A percentile compares a stretch with the other conserved stretches of the same genome.
These are phyloP conservation scores for Abscondita cerata DNA, from an alignment of 2,888 invertebrate genomes.

Conservation along the genomic window DNA sequence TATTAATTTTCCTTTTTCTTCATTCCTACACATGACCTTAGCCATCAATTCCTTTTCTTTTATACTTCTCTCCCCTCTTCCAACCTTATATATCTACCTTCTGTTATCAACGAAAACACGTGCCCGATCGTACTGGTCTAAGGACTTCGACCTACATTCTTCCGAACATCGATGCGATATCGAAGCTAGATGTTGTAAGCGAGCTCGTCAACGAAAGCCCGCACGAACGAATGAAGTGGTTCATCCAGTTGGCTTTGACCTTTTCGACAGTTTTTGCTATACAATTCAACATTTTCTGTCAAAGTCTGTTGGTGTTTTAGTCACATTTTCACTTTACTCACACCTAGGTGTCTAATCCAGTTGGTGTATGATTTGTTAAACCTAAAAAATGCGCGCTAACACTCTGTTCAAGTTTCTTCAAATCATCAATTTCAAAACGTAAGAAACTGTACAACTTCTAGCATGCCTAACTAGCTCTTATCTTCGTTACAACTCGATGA, in stretches of 20 bases:
- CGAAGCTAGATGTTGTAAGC: constrained; percentile 75
- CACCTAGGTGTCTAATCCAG: too few species aligned
- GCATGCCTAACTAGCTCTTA: constrained; percentile 52
- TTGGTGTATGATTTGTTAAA: too few species aligned
- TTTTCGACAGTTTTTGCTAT: constrained; percentile 88
- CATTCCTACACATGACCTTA: too few species aligned
- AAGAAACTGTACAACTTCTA: constrained; percentile 48
- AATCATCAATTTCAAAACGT: too few species aligned
- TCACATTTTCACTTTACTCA: too few species aligned
- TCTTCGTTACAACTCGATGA: constrained; percentile 60
- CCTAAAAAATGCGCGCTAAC: too few species aligned
- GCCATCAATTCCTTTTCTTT: too few species aligned
- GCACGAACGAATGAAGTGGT: constrained; percentile 81
- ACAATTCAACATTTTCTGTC: constrained; percentile 38
- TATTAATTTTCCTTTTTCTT: too few species aligned
- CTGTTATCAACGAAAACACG: too few species aligned
- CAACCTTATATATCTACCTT: too few species aligned
- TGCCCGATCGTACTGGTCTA: constrained; percentile 90
- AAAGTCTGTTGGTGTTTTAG: constrained; percentile 86
- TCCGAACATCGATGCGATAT: constrained; percentile 93
- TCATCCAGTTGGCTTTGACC: constrained; percentile 93
- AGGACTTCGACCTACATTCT: constrained; percentile 97
- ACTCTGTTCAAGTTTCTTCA: too few species aligned
- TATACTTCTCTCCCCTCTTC: too few species aligned
- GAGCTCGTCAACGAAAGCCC: constrained; percentile 71